Conservation (phyloP, 2,113 vertebrate genomes). For the Gnathonemus longibarbis region DNA sequence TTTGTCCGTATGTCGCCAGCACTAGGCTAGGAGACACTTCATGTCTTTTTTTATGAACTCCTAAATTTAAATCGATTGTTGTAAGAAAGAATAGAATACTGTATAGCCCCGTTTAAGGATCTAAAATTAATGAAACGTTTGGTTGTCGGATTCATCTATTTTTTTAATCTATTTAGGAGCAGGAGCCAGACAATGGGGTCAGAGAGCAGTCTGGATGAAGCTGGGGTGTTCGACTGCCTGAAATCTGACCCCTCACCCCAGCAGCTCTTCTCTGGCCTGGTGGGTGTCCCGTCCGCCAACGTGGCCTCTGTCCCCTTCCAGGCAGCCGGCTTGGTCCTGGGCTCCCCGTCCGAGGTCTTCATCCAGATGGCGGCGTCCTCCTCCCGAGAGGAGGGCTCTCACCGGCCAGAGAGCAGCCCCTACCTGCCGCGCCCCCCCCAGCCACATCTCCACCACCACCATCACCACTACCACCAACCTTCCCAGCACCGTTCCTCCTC, state of each 20-base stretch:
- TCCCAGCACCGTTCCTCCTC: conserved; percentile 66
- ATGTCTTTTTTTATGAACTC: background rate
- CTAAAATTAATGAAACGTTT: background rate
- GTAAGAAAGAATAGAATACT: background rate
- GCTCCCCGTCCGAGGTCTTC: conserved; percentile 80
- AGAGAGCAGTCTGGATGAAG: conserved; percentile 80
- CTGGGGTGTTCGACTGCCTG: conserved; percentile 84
- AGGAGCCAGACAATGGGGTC: conserved; percentile 84
- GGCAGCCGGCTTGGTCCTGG: conserved; percentile 78
- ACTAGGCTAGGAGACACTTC: background rate
- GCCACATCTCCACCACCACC: conserved; percentile 72
- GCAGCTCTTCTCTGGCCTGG: conserved; percentile 80
- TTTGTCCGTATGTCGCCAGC: background rate
- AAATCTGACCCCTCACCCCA: conserved; percentile 83
- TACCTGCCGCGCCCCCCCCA: conserved; percentile 72
- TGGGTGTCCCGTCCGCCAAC: conserved; percentile 67
- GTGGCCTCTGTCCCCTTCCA: conserved; percentile 75
- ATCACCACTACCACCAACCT: conserved; percentile 74
- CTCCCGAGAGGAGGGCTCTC: conserved; percentile 72
- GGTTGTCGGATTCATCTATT: background rate
- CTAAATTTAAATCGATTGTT: background rate
- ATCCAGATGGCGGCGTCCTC: conserved; percentile 80
- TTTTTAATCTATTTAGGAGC: conserved; percentile 54
- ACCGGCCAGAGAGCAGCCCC: conserved; percentile 61
- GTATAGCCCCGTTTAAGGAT: background rate